A percentile compares a stretch with the other conserved stretches of the same genome.
These are phyloP conservation scores for Helogale parvula DNA, from an alignment of 2,113 vertebrate genomes.

Conservation along the genomic window DNA sequence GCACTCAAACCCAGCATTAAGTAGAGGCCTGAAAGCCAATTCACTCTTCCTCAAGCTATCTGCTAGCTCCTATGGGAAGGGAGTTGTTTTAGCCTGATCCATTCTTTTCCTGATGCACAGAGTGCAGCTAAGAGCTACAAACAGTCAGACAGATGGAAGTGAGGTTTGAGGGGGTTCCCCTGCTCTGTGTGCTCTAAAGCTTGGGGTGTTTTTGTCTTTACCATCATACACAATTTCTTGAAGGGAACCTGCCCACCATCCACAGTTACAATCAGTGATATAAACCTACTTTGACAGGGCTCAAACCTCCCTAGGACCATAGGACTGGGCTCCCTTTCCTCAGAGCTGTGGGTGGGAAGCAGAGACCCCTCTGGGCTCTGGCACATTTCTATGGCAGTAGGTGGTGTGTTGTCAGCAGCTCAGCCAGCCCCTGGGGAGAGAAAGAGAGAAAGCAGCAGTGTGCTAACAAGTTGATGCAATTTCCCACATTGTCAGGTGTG, in stretches of 20 bases:
- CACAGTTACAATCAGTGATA: background rate
- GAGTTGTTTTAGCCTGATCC: background rate
- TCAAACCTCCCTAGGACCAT: background rate
- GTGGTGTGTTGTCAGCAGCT: background rate
- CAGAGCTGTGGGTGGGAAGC: too few species aligned
- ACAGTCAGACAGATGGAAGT: background rate
- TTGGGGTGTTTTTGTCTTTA: background rate
- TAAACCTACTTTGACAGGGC: too few species aligned
- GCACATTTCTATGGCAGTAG: background rate
- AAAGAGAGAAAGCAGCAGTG: background rate
- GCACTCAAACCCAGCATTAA: background rate
- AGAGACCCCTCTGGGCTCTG: background rate
- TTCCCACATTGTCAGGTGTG: rapidly evolving
- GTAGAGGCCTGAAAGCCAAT: background rate
- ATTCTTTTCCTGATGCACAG: background rate
- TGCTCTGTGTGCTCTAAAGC: rapidly evolving
- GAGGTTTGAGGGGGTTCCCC: rapidly evolving
- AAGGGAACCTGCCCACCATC: background rate
- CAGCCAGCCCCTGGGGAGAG: background rate
- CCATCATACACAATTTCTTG: rapidly evolving
- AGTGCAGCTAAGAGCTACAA: background rate
- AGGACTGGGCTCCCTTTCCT: background rate
- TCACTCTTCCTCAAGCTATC: background rate
- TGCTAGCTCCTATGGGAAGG: background rate
- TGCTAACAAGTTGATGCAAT: background rate